Conservation (phyloP, 2,797 vertebrate species). For the Paedocypris micromegethes region DNA sequence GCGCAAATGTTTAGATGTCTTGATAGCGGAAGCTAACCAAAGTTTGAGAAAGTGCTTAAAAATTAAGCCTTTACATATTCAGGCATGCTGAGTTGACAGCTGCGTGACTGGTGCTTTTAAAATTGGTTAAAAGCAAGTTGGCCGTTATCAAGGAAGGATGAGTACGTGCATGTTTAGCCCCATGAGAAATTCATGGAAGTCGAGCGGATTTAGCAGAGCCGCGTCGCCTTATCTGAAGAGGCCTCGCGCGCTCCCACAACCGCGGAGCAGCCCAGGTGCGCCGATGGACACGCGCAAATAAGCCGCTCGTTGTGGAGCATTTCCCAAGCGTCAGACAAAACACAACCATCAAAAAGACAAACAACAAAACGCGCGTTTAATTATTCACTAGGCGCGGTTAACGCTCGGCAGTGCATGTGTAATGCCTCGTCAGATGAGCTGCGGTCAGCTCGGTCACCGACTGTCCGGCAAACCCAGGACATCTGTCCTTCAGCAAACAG, state of each 20-base stretch:
- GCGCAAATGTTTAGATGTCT: conserved; percentile 10
- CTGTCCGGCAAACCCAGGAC: conserved; percentile 32
- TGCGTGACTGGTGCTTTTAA: conserved; percentile 38
- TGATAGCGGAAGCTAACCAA: conserved; percentile 3
- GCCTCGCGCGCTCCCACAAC: background rate
- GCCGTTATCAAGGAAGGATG: conserved; percentile 36
- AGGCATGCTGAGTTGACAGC: conserved; percentile 37
- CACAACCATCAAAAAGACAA: background rate
- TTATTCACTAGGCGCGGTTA: conserved; percentile 1
- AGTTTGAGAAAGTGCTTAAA: conserved; percentile 29
- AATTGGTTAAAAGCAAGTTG: conserved; percentile 37
- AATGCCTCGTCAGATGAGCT: conserved; percentile 18
- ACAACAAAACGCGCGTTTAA: conserved; percentile 4
- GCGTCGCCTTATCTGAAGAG: conserved; percentile 41
- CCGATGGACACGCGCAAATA: conserved; percentile 24
- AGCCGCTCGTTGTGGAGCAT: background rate
- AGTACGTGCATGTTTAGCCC: conserved; percentile 32
- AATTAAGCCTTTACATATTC: conserved; percentile 36
- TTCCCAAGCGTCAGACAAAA: conserved; percentile 1
- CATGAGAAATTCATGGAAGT: conserved; percentile 40
- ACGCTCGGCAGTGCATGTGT: conserved; percentile 8
- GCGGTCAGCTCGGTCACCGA: conserved; percentile 24
- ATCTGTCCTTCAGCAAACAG: conserved; percentile 40
- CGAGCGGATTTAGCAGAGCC: conserved; percentile 43
- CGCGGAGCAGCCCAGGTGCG: conserved; percentile 1